Base-by-base conservation (phyloP, 2,113 vertebrate species). In the Boulengeromyrus knoepffleri region DNA sequence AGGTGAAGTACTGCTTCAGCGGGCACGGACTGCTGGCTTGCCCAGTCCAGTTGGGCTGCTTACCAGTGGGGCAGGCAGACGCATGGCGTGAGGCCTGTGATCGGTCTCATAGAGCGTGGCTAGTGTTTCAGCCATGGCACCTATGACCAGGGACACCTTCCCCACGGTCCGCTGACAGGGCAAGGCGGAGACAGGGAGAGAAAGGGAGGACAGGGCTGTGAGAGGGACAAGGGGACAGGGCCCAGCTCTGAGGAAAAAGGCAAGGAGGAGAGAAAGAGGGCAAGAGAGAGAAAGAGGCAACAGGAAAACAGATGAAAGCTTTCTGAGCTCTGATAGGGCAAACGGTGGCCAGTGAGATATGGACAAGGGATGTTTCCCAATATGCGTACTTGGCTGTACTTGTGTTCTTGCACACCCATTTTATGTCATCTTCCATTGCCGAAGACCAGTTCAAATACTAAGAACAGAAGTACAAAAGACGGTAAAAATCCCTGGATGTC, bases 31-130 rank as follows among this genome's bases (percentile, higher is more conserved):
- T 9, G 42, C 17, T 21, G 42, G 13, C 17, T 19, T 84, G 19
- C 42, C 39, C 83, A 85, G 8, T 84, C 39, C 80, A 24, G 31
- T 86, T 53, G 47, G 19, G 17, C 49, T 62, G 90, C 97, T 97
- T 97, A 98, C 97, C 97, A 94, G 93, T 89, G 96, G 95, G 91
- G 93, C 90, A 88, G 92, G 91, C 62, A 90, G 80, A 90, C 94
- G 91, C 92, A 93, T 93, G 90, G 94, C 87, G 92, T 95, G 96
- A 92, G 96, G 96, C 91, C 95, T 97, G 94, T 97, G 97, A 95
- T 97, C 97, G 89, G 95, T 97, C 95, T 96, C 95, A 93, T 97
- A 97, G 0, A 97, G 96, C 94, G 95, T 96, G 93, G 96, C 95
- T 93, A 97, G 95, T 46, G 96, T 95, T 94, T 97, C 96, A 46